Evolutionary conservation across 1,140 invertebrate genomes (phyloP).

Genomic region (Anastatus disparis): DNA sequence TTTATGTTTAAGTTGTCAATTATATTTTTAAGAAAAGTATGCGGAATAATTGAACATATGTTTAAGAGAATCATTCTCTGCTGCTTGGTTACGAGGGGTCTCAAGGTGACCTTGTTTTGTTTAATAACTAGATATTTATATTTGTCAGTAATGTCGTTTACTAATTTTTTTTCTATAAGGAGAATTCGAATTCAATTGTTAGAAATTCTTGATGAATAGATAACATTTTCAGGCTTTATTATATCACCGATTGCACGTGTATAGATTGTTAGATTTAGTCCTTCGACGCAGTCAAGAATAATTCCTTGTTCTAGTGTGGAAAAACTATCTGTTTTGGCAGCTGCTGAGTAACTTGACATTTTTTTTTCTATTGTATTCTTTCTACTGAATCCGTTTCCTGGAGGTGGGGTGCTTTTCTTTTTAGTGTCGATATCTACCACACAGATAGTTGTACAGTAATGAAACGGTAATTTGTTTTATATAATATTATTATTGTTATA

Average conservation of each 20-base stretch:
- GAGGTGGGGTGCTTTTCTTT: too few species aligned
- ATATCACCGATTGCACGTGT: neutral
- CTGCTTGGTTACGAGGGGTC: neutral
- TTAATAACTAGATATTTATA: neutral
- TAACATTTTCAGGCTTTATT: neutral
- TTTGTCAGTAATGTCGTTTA: neutral
- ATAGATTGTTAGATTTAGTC: neutral
- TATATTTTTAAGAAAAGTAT: conserved; percentile 3
- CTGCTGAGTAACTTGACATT: too few species aligned
- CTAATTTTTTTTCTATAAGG: neutral
- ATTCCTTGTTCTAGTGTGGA: neutral
- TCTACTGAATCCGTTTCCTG: too few species aligned
- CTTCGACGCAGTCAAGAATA: neutral
- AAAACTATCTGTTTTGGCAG: too few species aligned
- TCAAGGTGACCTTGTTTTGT: neutral
- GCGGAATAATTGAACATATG: neutral
- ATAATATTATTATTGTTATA: too few species aligned
- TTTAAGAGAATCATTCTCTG: conserved; percentile 8
- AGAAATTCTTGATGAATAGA: neutral
- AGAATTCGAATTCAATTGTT: neutral
- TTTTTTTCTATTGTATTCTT: too few species aligned
- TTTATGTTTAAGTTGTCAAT: neutral
- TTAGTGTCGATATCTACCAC: too few species aligned
- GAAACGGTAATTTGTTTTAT: too few species aligned
- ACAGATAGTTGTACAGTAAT: too few species aligned